Percentiles rank a stretch among this genome's conserved stretches.
Conservation (phyloP, 1,140 invertebrate genomes). For the Eueides isabella region DNA sequence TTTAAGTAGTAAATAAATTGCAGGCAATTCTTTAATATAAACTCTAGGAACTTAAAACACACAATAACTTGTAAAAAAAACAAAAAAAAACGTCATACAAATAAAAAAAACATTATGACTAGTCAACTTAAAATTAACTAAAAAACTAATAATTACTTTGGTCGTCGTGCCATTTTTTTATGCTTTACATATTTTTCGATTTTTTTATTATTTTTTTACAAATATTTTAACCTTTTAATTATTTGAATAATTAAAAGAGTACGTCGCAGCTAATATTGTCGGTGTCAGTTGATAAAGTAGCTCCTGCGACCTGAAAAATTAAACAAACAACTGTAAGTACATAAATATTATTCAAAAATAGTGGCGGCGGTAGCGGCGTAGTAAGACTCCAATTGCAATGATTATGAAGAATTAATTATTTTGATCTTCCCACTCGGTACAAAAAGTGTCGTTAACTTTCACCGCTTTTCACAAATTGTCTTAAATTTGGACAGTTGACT, state of each 20-base stretch:
- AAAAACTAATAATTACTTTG: constrained; percentile 64
- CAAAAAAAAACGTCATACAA: constrained; percentile 16
- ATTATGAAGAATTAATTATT: too few species aligned
- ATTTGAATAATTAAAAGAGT: constrained; percentile 42
- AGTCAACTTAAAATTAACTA: constrained; percentile 67
- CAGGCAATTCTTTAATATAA: not conserved
- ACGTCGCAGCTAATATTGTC: constrained; percentile 67
- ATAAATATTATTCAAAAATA: too few species aligned
- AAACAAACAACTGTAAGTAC: constrained; percentile 17
- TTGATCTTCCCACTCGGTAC: too few species aligned
- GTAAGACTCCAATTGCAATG: too few species aligned
- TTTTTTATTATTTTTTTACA: constrained; percentile 65
- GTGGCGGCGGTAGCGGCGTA: too few species aligned
- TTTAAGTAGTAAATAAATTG: not conserved
- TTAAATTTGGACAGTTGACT: too few species aligned
- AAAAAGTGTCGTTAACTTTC: too few species aligned
- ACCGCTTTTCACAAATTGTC: too few species aligned
- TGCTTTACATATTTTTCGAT: constrained; percentile 64
- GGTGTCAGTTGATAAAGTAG: constrained; percentile 66
- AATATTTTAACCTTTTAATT: constrained; percentile 48
- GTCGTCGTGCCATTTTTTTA: constrained; percentile 82
- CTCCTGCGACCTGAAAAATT: constrained; percentile 52
- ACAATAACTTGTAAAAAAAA: constrained; percentile 23
- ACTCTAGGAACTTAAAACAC: constrained; percentile 19
- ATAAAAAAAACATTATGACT: constrained; percentile 51